phyloP scores from a whole-genome alignment of 2,797 vertebrate genomes.

The Thripadectes ignobilis region DNA sequence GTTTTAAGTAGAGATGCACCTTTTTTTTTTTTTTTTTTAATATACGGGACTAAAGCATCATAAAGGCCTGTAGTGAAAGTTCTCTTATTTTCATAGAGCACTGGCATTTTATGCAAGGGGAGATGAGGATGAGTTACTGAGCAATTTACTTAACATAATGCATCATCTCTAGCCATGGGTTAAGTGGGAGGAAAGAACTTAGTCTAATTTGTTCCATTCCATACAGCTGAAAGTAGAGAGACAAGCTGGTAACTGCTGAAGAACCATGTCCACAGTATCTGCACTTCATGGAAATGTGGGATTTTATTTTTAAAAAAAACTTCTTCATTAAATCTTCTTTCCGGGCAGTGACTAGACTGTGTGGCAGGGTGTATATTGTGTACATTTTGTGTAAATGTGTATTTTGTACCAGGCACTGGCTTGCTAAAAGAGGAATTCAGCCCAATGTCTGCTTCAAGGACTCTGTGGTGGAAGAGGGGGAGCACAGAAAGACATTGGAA shows the following conservation, averaged over 20 bases:
- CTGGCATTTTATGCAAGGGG: fast-evolving
- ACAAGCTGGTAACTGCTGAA: fast-evolving
- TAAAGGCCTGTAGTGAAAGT: neutral
- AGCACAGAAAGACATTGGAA: fast-evolving
- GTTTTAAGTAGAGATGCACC: no score
- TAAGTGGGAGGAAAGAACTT: neutral
- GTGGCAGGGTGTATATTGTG: no score
- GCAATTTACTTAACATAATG: neutral
- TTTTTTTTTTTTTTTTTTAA: neutral
- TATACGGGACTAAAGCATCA: fast-evolving
- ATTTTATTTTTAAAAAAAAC: neutral
- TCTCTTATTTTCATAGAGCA: fast-evolving
- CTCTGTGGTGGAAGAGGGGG: neutral
- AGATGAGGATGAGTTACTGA: neutral
- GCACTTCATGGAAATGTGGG: neutral
- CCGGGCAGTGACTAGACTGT: neutral
- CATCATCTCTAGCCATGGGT: fast-evolving
- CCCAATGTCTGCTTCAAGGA: neutral
- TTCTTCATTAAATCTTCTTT: neutral
- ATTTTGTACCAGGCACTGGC: neutral
- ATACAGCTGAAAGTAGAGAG: neutral
- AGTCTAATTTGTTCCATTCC: neutral
- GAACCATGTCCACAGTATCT: fast-evolving
- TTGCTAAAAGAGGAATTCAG: neutral
- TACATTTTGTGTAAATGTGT: neutral